Conservation (phyloP, 2,888 invertebrate species). For the Operophtera brumata region DNA sequence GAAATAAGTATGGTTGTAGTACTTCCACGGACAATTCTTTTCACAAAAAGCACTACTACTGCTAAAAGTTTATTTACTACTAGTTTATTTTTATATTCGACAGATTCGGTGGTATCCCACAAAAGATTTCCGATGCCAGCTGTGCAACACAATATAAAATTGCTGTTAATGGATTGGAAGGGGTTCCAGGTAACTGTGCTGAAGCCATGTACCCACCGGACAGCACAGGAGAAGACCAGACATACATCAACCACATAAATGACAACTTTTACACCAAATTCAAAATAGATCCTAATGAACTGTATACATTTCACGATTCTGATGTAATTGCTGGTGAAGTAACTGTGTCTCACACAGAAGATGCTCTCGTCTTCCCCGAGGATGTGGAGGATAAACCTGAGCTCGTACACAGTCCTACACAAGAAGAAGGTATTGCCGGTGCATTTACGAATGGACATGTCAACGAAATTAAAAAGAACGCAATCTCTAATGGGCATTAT, state of each 20-base stretch:
- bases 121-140: conserved; percentile 75
- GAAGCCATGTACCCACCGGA: conserved; percentile 74
- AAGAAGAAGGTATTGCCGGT: conserved; percentile 57
- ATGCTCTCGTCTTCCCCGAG: conserved; percentile 65
- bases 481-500: conserved; percentile 65
- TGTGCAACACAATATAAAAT: conserved; percentile 77
- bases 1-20: no score
- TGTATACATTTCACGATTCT: conserved; percentile 76
- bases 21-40: no score
- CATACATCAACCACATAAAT: conserved; percentile 68
- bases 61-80: no score
- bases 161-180: conserved; percentile 59
- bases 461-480: conserved; percentile 53
- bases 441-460: conserved; percentile 62
- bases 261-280: conserved; percentile 75
- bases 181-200: conserved; percentile 65
- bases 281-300: conserved; percentile 76
- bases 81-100: background rate
- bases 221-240: conserved; percentile 67
- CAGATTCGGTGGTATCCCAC: conserved; percentile 77
- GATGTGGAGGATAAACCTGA: conserved; percentile 58
- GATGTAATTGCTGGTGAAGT: conserved; percentile 75
- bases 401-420: conserved; percentile 57
- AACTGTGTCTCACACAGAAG: conserved; percentile 75
- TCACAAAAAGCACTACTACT: no score